Evolutionary conservation across 2,888 invertebrate species (phyloP).

Genomic region (Conus canariensis): DNA sequence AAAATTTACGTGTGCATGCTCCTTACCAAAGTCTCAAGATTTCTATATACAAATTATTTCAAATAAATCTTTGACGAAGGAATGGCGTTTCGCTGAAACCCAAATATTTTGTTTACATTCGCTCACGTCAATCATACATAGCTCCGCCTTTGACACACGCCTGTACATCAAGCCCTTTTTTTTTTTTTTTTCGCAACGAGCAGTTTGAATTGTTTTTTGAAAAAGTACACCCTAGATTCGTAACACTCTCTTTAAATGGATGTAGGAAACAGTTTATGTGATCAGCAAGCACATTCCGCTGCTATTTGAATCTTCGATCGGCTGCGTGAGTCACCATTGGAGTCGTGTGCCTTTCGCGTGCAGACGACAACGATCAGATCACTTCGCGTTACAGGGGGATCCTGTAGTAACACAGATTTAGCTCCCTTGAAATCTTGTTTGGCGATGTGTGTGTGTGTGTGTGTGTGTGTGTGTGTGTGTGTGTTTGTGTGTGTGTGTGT

Average conservation of each 20-base stretch:
- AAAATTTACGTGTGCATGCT: neutral
- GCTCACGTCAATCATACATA: slow-evolving; percentile 22
- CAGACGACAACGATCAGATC: slow-evolving; percentile 26
- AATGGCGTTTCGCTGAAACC: neutral
- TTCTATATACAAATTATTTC: neutral
- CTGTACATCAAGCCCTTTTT: neutral
- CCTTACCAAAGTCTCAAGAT: neutral
- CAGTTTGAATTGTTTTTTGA: neutral
- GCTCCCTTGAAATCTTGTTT: neutral
- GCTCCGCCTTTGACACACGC: slow-evolving; percentile 21
- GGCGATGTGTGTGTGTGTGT: neutral
- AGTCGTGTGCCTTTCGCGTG: slow-evolving; percentile 25
- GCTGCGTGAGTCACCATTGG: slow-evolving; percentile 14
- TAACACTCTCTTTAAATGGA: neutral
- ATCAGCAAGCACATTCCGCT: neutral
- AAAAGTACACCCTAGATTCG: neutral
- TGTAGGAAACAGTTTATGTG: neutral
- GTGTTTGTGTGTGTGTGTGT: neutral
- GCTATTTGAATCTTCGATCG: slow-evolving; percentile 14
- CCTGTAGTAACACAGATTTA: neutral
- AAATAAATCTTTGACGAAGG: neutral
- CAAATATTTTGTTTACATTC: neutral
- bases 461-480: neutral
- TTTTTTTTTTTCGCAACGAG: neutral
- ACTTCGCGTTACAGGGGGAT: neutral